Evolutionary conservation across 2,113 vertebrate species (phyloP), one percentile per base, ranked within the genome.

Genomic region (Apeltes quadracus): DNA sequence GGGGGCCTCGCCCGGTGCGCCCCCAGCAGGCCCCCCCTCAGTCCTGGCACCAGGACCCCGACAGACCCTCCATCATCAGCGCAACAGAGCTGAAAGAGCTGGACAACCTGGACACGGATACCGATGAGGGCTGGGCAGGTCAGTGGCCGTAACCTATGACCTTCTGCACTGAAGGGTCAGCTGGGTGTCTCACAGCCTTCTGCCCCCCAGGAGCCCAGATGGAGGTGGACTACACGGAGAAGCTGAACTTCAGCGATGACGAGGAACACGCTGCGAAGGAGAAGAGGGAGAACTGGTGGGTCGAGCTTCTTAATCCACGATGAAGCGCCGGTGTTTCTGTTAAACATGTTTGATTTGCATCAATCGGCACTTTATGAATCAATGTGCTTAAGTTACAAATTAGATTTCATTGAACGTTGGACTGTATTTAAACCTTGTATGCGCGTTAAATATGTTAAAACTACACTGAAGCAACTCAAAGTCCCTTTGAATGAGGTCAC

Each of bases 91-190:
- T 99, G 14, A 99, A 99, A 81, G 98, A 98, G 83, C 94, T 99
- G 27, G 97, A 99, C 90, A 98, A 96, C 78, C 90, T 99, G 8
- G 98, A 99, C 92, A 97, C 95, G 2, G 97, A 99, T 69, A 93
- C 95, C 1, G 98, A 99, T 88, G 98, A 99, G 80, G 98, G 98
- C 76, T 99, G 98, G 98, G 98, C 98, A 90, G 98, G 98, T 99
- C 79, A 89, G 93, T 85, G 25, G 16, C 34, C 27, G 2, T 11
- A 29, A 34, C 38, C 2, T 50, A 1, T 59, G 2, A 57, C 34
- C 13, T 10, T 15, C 2, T 41, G 15, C 27, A 57, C 11, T 46
- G n/a, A 9, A 4, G 10, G 13, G 36, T n/a, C 2, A 59, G 46
- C 41, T 67, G 13, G 44, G 7, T 3, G 5, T 88, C 18, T 15